phyloP scores from a whole-genome alignment of 2,888 invertebrate species.

The Cosmopolites sordidus region DNA sequence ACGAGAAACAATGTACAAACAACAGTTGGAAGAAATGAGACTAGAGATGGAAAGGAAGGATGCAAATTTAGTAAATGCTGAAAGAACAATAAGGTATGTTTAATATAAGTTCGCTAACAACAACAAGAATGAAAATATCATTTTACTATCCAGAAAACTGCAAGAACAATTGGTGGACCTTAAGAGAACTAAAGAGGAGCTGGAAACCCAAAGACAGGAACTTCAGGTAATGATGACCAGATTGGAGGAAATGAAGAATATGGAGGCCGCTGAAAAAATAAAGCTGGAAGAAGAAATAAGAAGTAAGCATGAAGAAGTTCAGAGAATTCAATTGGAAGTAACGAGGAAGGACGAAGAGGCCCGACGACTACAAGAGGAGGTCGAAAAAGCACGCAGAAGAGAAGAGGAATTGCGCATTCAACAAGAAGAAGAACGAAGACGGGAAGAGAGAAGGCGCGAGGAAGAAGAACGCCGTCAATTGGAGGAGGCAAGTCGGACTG shows the following conservation, averaged over 20 bases:
- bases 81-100: slow-evolving; percentile 65
- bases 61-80: slow-evolving; percentile 68
- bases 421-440: slow-evolving; percentile 29
- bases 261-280: slow-evolving; percentile 78
- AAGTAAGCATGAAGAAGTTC: slow-evolving; percentile 63
- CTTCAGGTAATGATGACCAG: slow-evolving; percentile 84
- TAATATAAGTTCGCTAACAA: too few relatives aligned
- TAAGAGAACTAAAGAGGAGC: slow-evolving; percentile 83
- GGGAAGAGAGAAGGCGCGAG: slow-evolving; percentile 28
- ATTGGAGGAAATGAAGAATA: slow-evolving; percentile 83
- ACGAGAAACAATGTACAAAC: slow-evolving; percentile 92
- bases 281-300: slow-evolving; percentile 86
- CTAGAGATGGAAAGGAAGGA: slow-evolving; percentile 87
- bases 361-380: slow-evolving; percentile 40
- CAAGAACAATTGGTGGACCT: slow-evolving; percentile 86
- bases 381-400: slow-evolving; percentile 38
- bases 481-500: slow-evolving; percentile 25
- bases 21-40: slow-evolving; percentile 80
- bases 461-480: slow-evolving; percentile 27
- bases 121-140: neutral
- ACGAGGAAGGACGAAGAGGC: slow-evolving; percentile 40
- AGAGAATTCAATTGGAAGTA: slow-evolving; percentile 39
- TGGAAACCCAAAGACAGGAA: slow-evolving; percentile 80
- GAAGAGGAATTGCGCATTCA: slow-evolving; percentile 37
- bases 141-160: slow-evolving; percentile 51